Evolutionary conservation across 2,888 invertebrate species (phyloP), one percentile per base, ranked within the genome.

Genomic region (Crocallis elinguaria): DNA sequence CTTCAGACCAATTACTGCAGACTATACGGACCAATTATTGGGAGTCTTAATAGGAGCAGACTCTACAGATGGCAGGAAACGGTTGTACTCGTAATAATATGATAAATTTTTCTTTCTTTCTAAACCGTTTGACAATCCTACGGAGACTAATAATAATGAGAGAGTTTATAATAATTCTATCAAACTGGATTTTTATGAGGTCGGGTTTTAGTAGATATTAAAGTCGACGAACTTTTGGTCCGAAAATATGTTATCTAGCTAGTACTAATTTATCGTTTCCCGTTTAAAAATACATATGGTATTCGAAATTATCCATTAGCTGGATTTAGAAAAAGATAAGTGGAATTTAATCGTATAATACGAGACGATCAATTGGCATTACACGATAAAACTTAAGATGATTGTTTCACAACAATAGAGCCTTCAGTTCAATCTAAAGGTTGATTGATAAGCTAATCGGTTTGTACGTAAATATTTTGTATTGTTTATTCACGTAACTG

Each of bases 141-240:
- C 55, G 21, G 43, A 60, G n/a, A n/a, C n/a, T n/a, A n/a, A n/a
- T n/a, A n/a, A 57, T 69, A 64, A 67, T 65, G 52, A 63, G 57
- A 41, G 41, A 44, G 59, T 69, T 62, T 63, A 57, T 59, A 35
- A 13, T 11, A n/a, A 66, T 67, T 62, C 62, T 53, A 61, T 50
- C 29, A 64, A 55, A 69, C 41, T 48, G 54, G 53, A 61, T 62
- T 60, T 61, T 39, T 39, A 33, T 14, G 14, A 32, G 13, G 2
- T 29, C 12, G 0, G 32, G 7, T 14, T 32, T 13, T 14, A 14
- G 13, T 14, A 32, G 9, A 13, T 3, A 14, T 8, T 29, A 11
- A n/a, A 29, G 32, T 16, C 32, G 9, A 33, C 35, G 17, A 30
- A 30, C 29, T 11, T 30, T 30, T 30, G n/a, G n/a, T n/a, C n/a